Evolutionary conservation across 1,140 invertebrate species (phyloP), one percentile per base, ranked within the genome.

Genomic region (Drosophila biarmipes): DNA sequence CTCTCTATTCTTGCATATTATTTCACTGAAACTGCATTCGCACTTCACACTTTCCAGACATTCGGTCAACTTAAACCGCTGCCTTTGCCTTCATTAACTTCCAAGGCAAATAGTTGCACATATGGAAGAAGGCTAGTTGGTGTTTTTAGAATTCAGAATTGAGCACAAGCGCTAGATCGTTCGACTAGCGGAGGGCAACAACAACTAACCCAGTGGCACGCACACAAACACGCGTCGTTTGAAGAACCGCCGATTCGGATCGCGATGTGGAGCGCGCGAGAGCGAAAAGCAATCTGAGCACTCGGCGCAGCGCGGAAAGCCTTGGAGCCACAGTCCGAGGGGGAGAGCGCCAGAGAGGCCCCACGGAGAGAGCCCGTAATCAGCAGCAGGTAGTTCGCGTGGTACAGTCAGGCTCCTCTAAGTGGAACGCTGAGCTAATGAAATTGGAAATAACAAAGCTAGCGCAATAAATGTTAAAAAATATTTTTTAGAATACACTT

Each of bases 161-260:
- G 59, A 78, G 81, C 80, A 75, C 74, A 78, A 49, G 49, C 64
- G 59, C 73, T 87, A 87, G 84, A 87, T 89, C 79, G 78, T 66
- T 58, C 84, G 82, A 86, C 74, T 75, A 78, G 68, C 54, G 48
- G 42, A 56, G 43, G 58, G 46, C 58, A 67, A 72, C 51, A 81
- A 73, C 53, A 67, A 68, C 72, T 52, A 77, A 59, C 52, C 64
- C 48, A 66, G 38, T 11, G 54, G 45, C 54, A 77, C 62, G 35
- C 53, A 57, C 38, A 57, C 52, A 56, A 58, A 7, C 15, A 51
- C 48, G 11, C 29, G 48, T 42, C 24, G 64, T n/a, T 69, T 17
- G n/a, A 11, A 8, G 19, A 61, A 52, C 19, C 43, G 10, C 55
- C 55, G 55, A 37, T 37, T 19, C 17, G 55, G 19, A 49, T 29